These are phyloP conservation scores for Augiades crinisus DNA, from an alignment of 2,888 invertebrate genomes.

Conservation along the genomic window DNA sequence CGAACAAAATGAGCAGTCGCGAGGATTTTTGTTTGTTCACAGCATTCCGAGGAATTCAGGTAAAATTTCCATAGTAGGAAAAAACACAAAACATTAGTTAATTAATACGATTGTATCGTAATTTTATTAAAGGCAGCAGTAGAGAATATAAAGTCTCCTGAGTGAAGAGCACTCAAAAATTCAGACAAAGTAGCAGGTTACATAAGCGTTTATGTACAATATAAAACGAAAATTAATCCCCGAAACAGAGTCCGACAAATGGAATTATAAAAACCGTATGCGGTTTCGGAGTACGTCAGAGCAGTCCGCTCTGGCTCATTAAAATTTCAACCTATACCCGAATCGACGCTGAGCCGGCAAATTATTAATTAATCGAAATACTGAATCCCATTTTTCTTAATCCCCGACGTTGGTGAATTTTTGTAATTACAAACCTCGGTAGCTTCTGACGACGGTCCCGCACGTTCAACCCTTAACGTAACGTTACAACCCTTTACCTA, in stretches of 20 bases:
- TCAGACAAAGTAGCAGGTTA: too few species aligned
- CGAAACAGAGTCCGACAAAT: neutral
- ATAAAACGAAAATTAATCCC: conserved; percentile 10
- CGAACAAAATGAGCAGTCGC: too few species aligned
- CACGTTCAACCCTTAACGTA: neutral
- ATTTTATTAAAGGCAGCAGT: too few species aligned
- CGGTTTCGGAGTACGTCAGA: conserved; percentile 18
- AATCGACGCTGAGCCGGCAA: conserved; percentile 26
- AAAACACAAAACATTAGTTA: too few species aligned
- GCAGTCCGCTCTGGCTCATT: conserved; percentile 46
- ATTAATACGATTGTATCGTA: too few species aligned
- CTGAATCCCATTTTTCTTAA: conserved; percentile 29
- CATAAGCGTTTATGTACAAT: too few species aligned
- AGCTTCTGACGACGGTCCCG: neutral
- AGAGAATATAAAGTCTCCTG: too few species aligned
- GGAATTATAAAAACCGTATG: conserved; percentile 24
- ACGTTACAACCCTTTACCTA: neutral
- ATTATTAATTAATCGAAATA: conserved; percentile 32
- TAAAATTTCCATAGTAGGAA: too few species aligned
- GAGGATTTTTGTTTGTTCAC: too few species aligned
- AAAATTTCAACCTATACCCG: conserved; percentile 24
- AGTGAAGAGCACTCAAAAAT: too few species aligned
- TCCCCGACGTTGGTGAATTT: conserved; percentile 21
- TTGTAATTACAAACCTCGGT: conserved; percentile 26
- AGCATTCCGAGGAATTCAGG: too few species aligned